Conservation (phyloP, 2,888 invertebrate genomes). For the Philhelius pedissequus region DNA sequence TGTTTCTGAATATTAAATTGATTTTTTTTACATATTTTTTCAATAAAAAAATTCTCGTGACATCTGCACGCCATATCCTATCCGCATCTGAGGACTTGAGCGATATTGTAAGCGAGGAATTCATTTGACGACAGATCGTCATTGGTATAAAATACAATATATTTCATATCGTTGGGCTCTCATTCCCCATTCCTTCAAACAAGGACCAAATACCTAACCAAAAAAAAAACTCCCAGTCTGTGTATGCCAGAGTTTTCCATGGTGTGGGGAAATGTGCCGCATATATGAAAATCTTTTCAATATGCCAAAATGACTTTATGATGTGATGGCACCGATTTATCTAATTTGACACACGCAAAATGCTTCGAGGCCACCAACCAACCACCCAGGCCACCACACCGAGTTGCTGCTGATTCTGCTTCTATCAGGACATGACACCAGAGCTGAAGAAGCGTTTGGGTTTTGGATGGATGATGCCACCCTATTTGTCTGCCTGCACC, state of each 20-base stretch:
- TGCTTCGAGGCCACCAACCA: slow-evolving; percentile 58
- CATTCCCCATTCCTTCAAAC: slow-evolving; percentile 10
- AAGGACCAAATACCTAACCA: background rate
- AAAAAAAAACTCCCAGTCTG: background rate
- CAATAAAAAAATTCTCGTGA: slow-evolving; percentile 67
- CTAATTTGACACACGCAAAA: slow-evolving; percentile 72
- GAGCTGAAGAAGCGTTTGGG: slow-evolving; percentile 1
- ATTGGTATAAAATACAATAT: slow-evolving; percentile 67
- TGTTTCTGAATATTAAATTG: slow-evolving; percentile 56
- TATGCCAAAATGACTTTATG: slow-evolving; percentile 78
- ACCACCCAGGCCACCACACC: background rate
- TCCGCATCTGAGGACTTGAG: slow-evolving; percentile 18
- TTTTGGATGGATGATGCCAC: slow-evolving; percentile 25
- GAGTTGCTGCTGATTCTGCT: background rate
- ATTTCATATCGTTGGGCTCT: slow-evolving; percentile 49
- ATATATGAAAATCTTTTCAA: slow-evolving; percentile 74
- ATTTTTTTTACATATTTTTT: slow-evolving; percentile 43
- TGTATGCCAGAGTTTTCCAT: background rate
- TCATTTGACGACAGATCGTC: slow-evolving; percentile 68
- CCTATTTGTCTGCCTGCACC: background rate
- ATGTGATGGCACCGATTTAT: slow-evolving; percentile 79
- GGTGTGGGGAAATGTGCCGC: slow-evolving; percentile 19
- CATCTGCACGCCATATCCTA: slow-evolving; percentile 52
- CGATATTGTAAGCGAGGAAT: slow-evolving; percentile 32
- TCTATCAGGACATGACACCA: slow-evolving; percentile 45